Evolutionary conservation across 1,140 invertebrate species (phyloP).

Genomic region (Zaprionus davidi): DNA sequence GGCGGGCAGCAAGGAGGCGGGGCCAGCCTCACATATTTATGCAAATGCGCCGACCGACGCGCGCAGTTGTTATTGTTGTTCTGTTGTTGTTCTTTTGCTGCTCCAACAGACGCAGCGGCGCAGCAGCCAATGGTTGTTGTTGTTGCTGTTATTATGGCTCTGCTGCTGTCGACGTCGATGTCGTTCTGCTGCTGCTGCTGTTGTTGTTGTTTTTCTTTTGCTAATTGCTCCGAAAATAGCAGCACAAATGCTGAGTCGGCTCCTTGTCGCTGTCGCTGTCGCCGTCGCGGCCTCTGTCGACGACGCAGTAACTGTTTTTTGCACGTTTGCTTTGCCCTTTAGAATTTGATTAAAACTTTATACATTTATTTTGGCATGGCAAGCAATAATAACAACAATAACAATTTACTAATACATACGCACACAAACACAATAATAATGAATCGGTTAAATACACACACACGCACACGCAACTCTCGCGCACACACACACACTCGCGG

Average conservation of each 20-base stretch:
- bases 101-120: slow-evolving; percentile 29
- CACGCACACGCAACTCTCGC: slow-evolving; percentile 38
- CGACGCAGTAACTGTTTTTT: slow-evolving; percentile 45
- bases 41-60: slow-evolving; percentile 36
- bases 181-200: slow-evolving; percentile 13
- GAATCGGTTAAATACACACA: slow-evolving; percentile 12
- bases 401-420: slow-evolving; percentile 10
- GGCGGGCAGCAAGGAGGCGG: neutral
- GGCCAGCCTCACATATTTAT: slow-evolving; percentile 52
- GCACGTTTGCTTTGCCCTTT: slow-evolving; percentile 63
- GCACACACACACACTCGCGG: slow-evolving; percentile 13
- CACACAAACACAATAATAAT: slow-evolving; percentile 11
- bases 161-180: slow-evolving; percentile 9
- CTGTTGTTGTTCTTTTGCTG: slow-evolving; percentile 1
- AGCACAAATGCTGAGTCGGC: slow-evolving; percentile 34
- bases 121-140: slow-evolving; percentile 29
- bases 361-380: slow-evolving; percentile 42
- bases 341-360: slow-evolving; percentile 58
- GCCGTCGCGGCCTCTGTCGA: neutral
- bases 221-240: slow-evolving; percentile 49
- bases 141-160: slow-evolving; percentile 5
- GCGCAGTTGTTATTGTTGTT: slow-evolving; percentile 33
- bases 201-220: slow-evolving; percentile 25
- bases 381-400: slow-evolving; percentile 40
- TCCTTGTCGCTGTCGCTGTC: slow-evolving; percentile 16